Evolutionary conservation across 1,140 invertebrate species (phyloP).

Genomic region (Drosophila kohkoa): DNA sequence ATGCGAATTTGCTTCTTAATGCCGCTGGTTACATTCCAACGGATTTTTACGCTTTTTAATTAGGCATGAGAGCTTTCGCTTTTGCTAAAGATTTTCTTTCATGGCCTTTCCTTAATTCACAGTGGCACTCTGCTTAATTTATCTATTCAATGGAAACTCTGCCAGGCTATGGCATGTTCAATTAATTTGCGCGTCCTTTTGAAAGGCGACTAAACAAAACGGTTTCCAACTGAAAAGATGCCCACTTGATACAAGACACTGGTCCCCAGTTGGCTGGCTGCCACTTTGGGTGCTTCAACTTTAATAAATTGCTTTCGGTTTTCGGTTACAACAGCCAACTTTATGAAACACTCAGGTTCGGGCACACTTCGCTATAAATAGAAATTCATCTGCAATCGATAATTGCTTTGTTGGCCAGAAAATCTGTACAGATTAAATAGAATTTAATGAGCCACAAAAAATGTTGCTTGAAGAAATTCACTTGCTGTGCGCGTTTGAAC

Average conservation of each 20-base stretch:
- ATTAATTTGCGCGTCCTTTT: constrained; percentile 58
- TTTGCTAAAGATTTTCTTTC: constrained; percentile 39
- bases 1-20: constrained; percentile 18
- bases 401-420: constrained; percentile 58
- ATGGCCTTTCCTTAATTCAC: constrained; percentile 16
- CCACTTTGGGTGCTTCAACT: constrained; percentile 4
- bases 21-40: constrained; percentile 6
- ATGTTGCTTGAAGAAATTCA: neutral
- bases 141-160: constrained; percentile 36
- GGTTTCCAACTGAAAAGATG: constrained; percentile 17
- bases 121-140: constrained; percentile 59
- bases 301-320: constrained; percentile 62
- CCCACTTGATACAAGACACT: constrained; percentile 14
- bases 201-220: constrained; percentile 29
- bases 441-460: constrained; percentile 52
- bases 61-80: constrained; percentile 61
- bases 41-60: constrained; percentile 54
- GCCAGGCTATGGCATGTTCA: constrained; percentile 38
- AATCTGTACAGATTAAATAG: constrained; percentile 45
- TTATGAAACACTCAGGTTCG: constrained; percentile 17
- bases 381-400: constrained; percentile 55
- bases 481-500: neutral
- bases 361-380: constrained; percentile 44
- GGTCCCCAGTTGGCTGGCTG: neutral
- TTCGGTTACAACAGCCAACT: constrained; percentile 39